Evolutionary conservation across 2,888 invertebrate species (phyloP).

Genomic region (Toxonevra muliebris): DNA sequence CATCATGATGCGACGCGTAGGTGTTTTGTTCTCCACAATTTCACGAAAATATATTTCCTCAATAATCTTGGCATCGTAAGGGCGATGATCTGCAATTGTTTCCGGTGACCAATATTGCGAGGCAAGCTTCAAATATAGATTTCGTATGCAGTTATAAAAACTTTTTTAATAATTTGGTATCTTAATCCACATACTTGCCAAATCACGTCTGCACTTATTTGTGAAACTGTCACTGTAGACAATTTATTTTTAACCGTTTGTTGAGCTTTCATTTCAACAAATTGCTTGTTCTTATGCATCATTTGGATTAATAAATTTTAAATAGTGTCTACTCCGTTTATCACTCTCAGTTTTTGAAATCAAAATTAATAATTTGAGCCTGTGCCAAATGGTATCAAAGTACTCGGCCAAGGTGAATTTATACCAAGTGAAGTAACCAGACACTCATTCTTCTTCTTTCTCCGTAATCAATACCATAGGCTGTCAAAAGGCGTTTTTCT

Average conservation of each 20-base stretch:
- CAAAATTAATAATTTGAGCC: too few species aligned
- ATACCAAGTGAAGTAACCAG: too few species aligned
- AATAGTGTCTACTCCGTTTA: too few species aligned
- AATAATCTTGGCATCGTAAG: conserved; percentile 81
- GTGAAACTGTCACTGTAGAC: conserved; percentile 58
- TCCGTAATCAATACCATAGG: too few species aligned
- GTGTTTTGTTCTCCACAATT: conserved; percentile 82
- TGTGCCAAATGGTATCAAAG: too few species aligned
- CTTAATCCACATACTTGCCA: conserved; percentile 77
- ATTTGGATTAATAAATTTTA: too few species aligned
- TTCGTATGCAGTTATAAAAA: conserved; percentile 36
- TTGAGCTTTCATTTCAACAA: too few species aligned
- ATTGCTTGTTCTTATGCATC: too few species aligned
- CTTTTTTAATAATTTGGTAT: not conserved
- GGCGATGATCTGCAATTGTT: conserved; percentile 75
- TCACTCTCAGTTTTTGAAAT: too few species aligned
- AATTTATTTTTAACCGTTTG: conserved; percentile 25
- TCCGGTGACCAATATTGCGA: conserved; percentile 94
- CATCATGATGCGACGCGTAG: conserved; percentile 91
- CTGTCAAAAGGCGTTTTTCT: too few species aligned
- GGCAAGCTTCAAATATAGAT: conserved; percentile 73
- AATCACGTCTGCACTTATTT: conserved; percentile 89
- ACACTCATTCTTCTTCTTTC: too few species aligned
- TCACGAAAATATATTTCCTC: conserved; percentile 90
- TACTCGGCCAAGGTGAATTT: too few species aligned